phyloP scores from a whole-genome alignment of 2,888 invertebrate genomes.

The Psococerastis gibbosa region DNA sequence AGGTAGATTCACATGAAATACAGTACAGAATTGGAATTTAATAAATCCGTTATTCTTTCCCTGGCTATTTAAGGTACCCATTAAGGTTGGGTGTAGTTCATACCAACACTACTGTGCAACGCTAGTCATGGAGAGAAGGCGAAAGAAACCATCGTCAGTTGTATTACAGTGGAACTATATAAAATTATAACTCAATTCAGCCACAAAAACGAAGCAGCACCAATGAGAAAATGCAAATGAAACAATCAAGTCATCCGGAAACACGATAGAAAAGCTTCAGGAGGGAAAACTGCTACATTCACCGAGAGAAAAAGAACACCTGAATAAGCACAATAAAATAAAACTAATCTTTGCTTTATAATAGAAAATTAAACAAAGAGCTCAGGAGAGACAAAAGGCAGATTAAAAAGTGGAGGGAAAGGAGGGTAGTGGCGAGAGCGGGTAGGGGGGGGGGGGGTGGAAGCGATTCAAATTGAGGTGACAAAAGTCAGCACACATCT shows the following conservation, averaged over 20 bases:
- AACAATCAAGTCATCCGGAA: background rate
- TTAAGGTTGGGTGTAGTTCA: too few species aligned
- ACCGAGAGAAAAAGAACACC: constrained; percentile 8
- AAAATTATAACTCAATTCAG: too few species aligned
- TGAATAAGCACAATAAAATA: constrained; percentile 10
- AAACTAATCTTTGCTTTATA: constrained; percentile 11
- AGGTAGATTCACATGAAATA: too few species aligned
- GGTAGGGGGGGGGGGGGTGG: constrained; percentile 4
- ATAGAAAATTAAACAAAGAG: constrained; percentile 10
- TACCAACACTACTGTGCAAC: too few species aligned
- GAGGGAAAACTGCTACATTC: background rate
- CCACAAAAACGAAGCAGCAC: too few species aligned
- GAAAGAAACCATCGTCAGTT: too few species aligned
- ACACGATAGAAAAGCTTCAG: background rate
- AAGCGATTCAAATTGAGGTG: constrained; percentile 10
- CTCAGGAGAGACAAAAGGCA: background rate
- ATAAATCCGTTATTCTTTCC: too few species aligned
- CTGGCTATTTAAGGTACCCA: too few species aligned
- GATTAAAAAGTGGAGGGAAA: background rate
- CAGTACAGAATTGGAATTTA: too few species aligned
- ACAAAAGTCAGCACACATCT: constrained; percentile 11
- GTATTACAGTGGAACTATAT: too few species aligned
- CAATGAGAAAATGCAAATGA: too few species aligned
- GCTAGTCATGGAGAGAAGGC: too few species aligned
- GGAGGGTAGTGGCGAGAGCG: background rate